Conservation (phyloP, 2,888 invertebrate species). For the Eilema griseolum region DNA sequence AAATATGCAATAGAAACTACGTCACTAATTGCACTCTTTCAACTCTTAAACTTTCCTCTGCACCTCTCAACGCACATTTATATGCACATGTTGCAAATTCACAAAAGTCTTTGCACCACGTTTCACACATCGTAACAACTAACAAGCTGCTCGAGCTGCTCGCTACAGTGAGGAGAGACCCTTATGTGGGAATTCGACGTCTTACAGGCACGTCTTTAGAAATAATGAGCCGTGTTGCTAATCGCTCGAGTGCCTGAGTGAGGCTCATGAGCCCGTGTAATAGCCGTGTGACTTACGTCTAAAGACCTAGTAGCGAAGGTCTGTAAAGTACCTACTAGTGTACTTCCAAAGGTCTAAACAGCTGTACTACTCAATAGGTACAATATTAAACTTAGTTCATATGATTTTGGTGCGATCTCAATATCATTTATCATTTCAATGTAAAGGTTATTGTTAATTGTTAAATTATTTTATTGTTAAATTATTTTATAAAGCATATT, state of each 20-base stretch:
- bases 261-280: constrained; percentile 19
- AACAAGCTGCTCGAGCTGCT: constrained; percentile 57
- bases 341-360: too few species aligned
- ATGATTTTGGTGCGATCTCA: too few species aligned
- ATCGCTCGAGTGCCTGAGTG: constrained; percentile 35
- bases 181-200: constrained; percentile 60
- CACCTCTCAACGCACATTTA: background rate
- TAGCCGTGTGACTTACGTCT: constrained; percentile 5
- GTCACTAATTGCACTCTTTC: constrained; percentile 7
- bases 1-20: background rate
- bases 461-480: too few species aligned
- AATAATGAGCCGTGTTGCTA: constrained; percentile 51
- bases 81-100: background rate
- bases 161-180: constrained; percentile 51
- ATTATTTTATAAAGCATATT: too few species aligned
- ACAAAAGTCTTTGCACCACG: constrained; percentile 4
- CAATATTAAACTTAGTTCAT: too few species aligned
- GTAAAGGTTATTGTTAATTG: too few species aligned
- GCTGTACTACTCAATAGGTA: too few species aligned
- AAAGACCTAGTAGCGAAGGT: background rate
- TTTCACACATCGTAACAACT: constrained; percentile 46
- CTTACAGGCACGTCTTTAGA: constrained; percentile 44
- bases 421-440: too few species aligned
- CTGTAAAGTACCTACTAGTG: too few species aligned
- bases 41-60: background rate